Evolutionary conservation across 2,113 vertebrate genomes (phyloP).

Genomic region (Ariopsis seemanni): DNA sequence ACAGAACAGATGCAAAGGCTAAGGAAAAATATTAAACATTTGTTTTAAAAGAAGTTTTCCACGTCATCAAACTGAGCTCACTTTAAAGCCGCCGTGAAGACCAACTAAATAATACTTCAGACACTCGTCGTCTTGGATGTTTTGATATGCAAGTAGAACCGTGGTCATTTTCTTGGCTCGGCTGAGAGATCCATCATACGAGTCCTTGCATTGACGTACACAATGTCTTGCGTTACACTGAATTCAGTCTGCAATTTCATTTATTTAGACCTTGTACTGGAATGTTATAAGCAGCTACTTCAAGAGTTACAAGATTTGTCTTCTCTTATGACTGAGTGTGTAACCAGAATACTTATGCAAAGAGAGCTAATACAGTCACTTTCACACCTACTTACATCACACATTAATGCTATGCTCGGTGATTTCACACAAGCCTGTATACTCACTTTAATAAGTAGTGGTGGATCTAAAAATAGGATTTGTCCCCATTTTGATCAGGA

Average conservation of each 20-base stretch:
- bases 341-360: not conserved
- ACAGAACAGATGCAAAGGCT: not conserved
- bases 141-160: not conserved
- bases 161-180: not conserved
- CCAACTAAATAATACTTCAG: not conserved
- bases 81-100: not conserved
- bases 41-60: not conserved
- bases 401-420: not conserved
- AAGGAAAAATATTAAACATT: not conserved
- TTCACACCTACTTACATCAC: not conserved
- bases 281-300: constrained; percentile 14
- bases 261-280: not conserved
- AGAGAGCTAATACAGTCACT: constrained; percentile 18
- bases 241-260: not conserved
- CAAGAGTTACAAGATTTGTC: not conserved
- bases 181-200: not conserved
- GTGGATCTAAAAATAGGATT: not conserved
- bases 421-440: not conserved
- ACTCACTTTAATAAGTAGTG: not conserved
- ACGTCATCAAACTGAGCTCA: not conserved
- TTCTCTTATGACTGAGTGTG: not conserved
- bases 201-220: not conserved
- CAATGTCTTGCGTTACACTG: not conserved
- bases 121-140: not conserved
- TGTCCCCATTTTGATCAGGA: not conserved